A percentile compares a stretch with the other conserved stretches of the same genome.
phyloP scores from a whole-genome alignment of 2,113 vertebrate genomes.

The Sphaerodactylus townsendi region DNA sequence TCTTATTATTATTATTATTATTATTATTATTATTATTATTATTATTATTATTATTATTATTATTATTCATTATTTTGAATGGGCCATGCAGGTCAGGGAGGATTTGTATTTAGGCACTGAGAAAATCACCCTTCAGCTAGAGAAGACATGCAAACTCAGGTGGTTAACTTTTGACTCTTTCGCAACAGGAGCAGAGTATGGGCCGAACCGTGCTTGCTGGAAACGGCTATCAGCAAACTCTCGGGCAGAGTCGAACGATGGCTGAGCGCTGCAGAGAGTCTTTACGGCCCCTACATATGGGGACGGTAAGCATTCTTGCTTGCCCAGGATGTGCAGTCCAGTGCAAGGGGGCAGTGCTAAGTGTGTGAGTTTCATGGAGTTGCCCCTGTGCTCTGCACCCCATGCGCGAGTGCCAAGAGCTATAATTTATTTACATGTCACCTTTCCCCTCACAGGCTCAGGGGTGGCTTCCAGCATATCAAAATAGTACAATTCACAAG shows the following conservation, averaged over 20 bases:
- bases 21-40: no score
- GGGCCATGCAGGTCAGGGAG: no score
- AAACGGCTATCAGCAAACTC: constrained; percentile 89
- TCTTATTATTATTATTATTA: no score
- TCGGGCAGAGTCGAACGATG: constrained; percentile 91
- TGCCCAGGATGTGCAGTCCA: background rate
- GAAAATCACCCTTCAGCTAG: no score
- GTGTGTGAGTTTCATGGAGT: background rate
- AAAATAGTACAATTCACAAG: no score
- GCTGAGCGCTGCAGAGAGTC: constrained; percentile 87
- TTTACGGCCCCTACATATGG: constrained; percentile 96
- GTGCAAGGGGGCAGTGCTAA: background rate
- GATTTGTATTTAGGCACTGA: no score
- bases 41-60: no score
- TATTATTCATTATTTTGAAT: no score
- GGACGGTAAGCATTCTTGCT: constrained; percentile 81
- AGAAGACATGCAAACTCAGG: background rate
- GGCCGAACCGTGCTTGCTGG: constrained; percentile 94
- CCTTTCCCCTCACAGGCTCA: no score
- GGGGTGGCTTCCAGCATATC: no score
- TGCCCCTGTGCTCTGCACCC: background rate
- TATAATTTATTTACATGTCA: no score
- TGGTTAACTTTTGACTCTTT: constrained; percentile 10
- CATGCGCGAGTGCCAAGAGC: no score
- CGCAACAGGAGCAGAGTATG: constrained; percentile 91